Evolutionary conservation across 2,888 invertebrate genomes (phyloP), one percentile per base, ranked within the genome.

Genomic region (Troides aeacus): DNA sequence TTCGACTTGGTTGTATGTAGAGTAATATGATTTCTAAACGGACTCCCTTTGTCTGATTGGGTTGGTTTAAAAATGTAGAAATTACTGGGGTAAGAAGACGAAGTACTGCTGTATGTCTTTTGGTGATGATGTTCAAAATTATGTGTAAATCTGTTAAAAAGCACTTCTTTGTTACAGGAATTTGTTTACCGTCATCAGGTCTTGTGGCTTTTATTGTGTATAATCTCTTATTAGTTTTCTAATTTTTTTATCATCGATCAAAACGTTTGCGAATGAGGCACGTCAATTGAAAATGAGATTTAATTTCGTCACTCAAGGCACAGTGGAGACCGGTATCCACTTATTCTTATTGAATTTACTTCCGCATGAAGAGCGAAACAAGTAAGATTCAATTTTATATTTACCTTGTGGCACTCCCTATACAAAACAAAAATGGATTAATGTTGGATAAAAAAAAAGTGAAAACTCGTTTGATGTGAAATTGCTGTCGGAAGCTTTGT

Each of bases 301-400:
- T 62, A 62, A 68, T 68, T 68, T 46, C 62, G 57, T 58, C 68
- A 62, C 46, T 68, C 62, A 68, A 68, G 58, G 46, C 57, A 56
- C 56, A 62, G 46, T 21, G 39, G 62, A 61, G 58, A 58, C 21
- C 62, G 21, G 23, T 56, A 62, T 42, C 62, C 62, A 58, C 58
- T 68, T 68, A 68, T 62, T 68, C 68, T 68, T 68, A 68, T 68
- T 62, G 46, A 62, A 68, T 68, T 68, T 46, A n/a, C 62, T 62
- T 68, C 62, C 46, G 68, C 62, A 62, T 57, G 56, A 57, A 58
- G 57, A 68, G n/a, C 57, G 21, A 21, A 57, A 62, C 62, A 46
- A 58, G 62, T 62, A 46, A 46, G 62, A 68, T 68, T 62, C 67
- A 68, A 68, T 68, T 68, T 62, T n/a, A 46, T 36, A 58, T 68